Conservation (phyloP, 2,888 invertebrate genomes). For the Drosophila mercatorum region DNA sequence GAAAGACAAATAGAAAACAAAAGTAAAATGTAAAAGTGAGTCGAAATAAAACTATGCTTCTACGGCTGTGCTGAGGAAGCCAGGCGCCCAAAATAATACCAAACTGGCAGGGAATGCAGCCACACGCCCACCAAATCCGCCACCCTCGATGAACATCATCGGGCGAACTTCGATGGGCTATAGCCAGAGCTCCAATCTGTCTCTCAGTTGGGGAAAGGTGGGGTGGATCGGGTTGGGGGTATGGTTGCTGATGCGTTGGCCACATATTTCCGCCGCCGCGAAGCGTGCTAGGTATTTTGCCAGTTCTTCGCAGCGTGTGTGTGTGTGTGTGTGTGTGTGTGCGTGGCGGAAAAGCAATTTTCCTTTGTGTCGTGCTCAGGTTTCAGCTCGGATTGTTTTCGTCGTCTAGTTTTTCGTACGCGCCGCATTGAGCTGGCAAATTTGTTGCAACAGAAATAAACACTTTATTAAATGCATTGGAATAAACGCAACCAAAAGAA, state of each 20-base stretch:
- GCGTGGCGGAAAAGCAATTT: constrained; percentile 79
- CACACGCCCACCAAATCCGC: constrained; percentile 21
- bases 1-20: constrained; percentile 78
- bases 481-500: constrained; percentile 63
- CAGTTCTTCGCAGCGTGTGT: constrained; percentile 43
- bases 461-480: constrained; percentile 82
- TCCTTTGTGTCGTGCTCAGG: constrained; percentile 80
- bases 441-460: constrained; percentile 79
- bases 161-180: constrained; percentile 69
- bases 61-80: constrained; percentile 40
- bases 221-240: background rate
- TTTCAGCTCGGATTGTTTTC: constrained; percentile 73
- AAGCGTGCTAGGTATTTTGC: constrained; percentile 76
- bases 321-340: constrained; percentile 64
- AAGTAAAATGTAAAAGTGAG: constrained; percentile 58
- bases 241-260: constrained; percentile 51
- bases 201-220: constrained; percentile 15
- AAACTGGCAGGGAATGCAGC: constrained; percentile 56
- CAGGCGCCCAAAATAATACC: constrained; percentile 52
- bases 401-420: constrained; percentile 41
- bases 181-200: constrained; percentile 43
- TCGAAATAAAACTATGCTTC: constrained; percentile 71
- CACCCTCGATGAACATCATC: constrained; percentile 63
- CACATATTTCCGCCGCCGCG: constrained; percentile 75
- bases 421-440: constrained; percentile 73